Evolutionary conservation across 2,797 vertebrate species (phyloP).

Genomic region (Peromyscus melanophrys): DNA sequence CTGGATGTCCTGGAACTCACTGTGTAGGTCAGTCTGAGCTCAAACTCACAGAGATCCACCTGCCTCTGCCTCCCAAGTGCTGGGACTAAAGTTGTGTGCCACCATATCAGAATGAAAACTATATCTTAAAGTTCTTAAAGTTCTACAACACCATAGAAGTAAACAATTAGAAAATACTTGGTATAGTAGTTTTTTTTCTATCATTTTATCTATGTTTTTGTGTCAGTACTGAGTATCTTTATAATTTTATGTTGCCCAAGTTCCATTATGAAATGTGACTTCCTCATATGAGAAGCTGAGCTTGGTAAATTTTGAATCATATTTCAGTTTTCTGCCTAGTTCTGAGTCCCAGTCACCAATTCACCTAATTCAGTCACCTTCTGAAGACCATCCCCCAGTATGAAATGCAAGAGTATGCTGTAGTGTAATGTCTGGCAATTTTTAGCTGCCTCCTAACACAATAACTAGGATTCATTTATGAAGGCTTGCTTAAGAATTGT

Average conservation of each 20-base stretch:
- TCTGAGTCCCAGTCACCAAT: fast-evolving
- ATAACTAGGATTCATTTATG: no score
- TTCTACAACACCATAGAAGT: not conserved
- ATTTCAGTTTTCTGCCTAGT: not conserved
- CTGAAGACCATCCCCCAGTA: not conserved
- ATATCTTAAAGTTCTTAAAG: not conserved
- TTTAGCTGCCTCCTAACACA: no score
- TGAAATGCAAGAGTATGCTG: not conserved
- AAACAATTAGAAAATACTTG: not conserved
- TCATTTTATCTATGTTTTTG: not conserved
- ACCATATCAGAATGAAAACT: not conserved
- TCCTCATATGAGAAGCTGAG: not conserved
- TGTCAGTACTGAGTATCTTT: not conserved
- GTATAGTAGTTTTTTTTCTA: not conserved
- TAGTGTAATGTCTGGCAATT: no score
- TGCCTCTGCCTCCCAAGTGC: not conserved
- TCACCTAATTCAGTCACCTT: no score
- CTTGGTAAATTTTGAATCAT: not conserved
- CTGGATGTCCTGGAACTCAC: not conserved
- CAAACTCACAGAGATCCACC: no score
- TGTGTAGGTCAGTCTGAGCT: not conserved
- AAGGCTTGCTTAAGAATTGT: not conserved
- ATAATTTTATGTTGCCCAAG: not conserved
- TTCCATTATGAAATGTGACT: not conserved
- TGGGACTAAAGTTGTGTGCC: not conserved